phyloP scores from a whole-genome alignment of 2,888 invertebrate species.

The Hypsopygia costalis region DNA sequence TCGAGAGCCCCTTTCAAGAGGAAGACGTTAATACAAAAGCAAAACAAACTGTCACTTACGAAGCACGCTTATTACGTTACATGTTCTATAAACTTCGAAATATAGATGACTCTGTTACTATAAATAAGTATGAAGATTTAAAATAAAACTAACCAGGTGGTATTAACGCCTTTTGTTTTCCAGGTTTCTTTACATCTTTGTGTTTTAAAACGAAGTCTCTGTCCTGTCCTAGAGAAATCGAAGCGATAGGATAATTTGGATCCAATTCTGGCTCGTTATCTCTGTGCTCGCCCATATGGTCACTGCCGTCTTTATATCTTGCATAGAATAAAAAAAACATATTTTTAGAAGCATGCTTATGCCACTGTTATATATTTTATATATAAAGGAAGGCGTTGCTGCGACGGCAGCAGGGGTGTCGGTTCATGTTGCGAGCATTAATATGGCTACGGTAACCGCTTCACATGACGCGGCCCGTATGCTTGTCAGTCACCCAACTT shows the following conservation, averaged over 20 bases:
- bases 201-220: slow-evolving; percentile 84
- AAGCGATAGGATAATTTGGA: slow-evolving; percentile 82
- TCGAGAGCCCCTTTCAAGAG: slow-evolving; percentile 89
- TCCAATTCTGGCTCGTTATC: slow-evolving; percentile 86
- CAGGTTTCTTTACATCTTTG: slow-evolving; percentile 73
- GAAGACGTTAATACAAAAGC: slow-evolving; percentile 85
- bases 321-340: no score
- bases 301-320: slow-evolving; percentile 84
- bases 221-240: slow-evolving; percentile 83
- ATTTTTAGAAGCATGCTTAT: no score
- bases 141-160: slow-evolving; percentile 70
- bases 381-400: no score
- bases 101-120: slow-evolving; percentile 74
- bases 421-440: no score
- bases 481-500: no score
- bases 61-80: slow-evolving; percentile 91
- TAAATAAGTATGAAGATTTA: slow-evolving; percentile 76
- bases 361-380: no score
- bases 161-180: slow-evolving; percentile 59
- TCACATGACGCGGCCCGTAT: no score
- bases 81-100: slow-evolving; percentile 86
- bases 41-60: slow-evolving; percentile 94
- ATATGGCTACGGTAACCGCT: no score
- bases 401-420: no score
- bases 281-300: slow-evolving; percentile 86